phyloP scores from a whole-genome alignment of 2,797 vertebrate genomes.

The Peromyscus melanophrys region DNA sequence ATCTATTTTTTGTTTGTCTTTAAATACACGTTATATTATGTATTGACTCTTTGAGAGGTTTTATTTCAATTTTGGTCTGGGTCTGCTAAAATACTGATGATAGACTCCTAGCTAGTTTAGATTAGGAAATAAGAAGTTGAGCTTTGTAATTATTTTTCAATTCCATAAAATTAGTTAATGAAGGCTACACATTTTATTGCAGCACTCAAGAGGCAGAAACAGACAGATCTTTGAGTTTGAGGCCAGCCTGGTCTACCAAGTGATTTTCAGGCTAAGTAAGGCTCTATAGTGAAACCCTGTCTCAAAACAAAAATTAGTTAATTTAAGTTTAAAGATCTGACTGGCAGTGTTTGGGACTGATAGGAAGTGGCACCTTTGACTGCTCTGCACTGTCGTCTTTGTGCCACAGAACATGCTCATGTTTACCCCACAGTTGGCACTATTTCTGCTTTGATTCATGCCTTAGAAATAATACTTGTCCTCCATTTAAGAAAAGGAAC shows the following conservation, averaged over 20 bases:
- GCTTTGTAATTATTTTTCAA: conserved; percentile 30
- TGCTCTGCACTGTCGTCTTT: neutral
- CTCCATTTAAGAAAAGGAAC: conserved; percentile 8
- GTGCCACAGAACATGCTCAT: neutral
- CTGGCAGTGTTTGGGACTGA: neutral
- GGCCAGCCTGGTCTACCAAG: too few relatives aligned
- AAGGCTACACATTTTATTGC: neutral
- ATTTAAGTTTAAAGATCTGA: neutral
- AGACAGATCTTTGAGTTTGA: neutral
- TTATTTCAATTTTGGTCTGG: conserved; percentile 46
- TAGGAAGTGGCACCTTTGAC: neutral
- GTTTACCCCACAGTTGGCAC: conserved; percentile 16
- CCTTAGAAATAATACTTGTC: neutral
- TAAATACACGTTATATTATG: neutral
- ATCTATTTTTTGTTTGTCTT: neutral
- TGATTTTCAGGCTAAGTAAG: neutral
- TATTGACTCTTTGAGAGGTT: neutral
- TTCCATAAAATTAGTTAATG: conserved; percentile 27
- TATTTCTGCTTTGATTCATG: conserved; percentile 45
- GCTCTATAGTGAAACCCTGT: neutral
- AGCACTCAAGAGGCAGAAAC: neutral
- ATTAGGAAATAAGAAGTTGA: conserved; percentile 38
- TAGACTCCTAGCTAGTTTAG: conserved; percentile 28
- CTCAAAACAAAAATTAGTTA: conserved; percentile 19
- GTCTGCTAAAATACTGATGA: conserved; percentile 38